Base-by-base conservation (phyloP, 2,888 invertebrate genomes). In the Acrobasis suavella region DNA sequence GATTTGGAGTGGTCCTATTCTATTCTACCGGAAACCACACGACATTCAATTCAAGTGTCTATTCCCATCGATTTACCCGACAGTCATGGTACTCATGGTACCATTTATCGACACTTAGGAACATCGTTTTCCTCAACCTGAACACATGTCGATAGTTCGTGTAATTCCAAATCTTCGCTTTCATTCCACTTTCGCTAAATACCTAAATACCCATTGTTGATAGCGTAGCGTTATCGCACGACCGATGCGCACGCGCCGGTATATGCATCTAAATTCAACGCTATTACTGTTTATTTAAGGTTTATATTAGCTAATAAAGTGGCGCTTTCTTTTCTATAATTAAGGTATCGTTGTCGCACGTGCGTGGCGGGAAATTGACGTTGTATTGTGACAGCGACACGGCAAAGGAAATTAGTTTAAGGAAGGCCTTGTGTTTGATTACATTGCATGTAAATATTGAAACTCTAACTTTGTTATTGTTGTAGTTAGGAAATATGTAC, bases 241-340 rank as follows among this genome's bases (percentile, higher is more conserved):
- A 59, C 69, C 64, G 60, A 61, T 63, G 67, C 63, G 71, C 71
- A 72, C 70, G 72, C 67, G 46, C 64, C 59, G 32, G 51, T 6
- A 42, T 12, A 54, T 51, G 10, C 52, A 60, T 52, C 52, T 50
- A 67, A 52, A 67, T 32, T 55, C 50, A 51, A 67, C 67, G 58
- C 62, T 72, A 66, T 62, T 42, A 17, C 55, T 9, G 54, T 60
- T 51, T 9, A 56, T 22, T 62, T 65, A 64, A 51, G 62, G 67
- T 65, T 46, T n/a, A 22, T 64, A 59, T 67, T 14, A 16, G 51
- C 52, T 39, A 64, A 22, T 60, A 37, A 12, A 9, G 60, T 67
- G 67, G 67, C 64, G 67, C 77, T 78, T 75, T 76, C 77, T 77
- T 77, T 69, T 71, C 72, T 68, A 64, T 76, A 76, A 77, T 77